Evolutionary conservation across 2,888 invertebrate species (phyloP).

Genomic region (Drosophila paramelanica): DNA sequence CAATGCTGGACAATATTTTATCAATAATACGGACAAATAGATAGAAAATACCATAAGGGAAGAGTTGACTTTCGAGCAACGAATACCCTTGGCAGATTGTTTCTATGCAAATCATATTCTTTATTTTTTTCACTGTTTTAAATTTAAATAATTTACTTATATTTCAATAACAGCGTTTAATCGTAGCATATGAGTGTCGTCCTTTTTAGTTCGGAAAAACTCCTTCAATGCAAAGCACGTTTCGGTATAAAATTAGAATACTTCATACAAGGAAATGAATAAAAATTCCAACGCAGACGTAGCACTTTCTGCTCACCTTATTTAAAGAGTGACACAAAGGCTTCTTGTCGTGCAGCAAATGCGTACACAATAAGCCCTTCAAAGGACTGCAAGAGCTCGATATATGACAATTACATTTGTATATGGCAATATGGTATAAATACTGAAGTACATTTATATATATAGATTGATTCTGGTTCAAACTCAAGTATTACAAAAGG

Average conservation of each 20-base stretch:
- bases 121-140: no score
- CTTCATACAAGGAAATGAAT: not conserved
- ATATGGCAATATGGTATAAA: constrained; percentile 2
- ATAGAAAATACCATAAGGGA: not conserved
- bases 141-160: no score
- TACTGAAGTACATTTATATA: not conserved
- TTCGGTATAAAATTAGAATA: not conserved
- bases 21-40: constrained; percentile 54
- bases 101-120: not conserved
- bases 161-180: no score
- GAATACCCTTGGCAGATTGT: not conserved
- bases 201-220: not conserved
- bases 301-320: constrained; percentile 5
- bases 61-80: not conserved
- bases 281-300: constrained; percentile 7
- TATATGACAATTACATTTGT: constrained; percentile 52
- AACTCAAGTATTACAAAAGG: no score
- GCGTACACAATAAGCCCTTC: constrained; percentile 51
- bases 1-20: constrained; percentile 59
- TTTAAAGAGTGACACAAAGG: constrained; percentile 11
- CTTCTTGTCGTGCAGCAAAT: constrained; percentile 17
- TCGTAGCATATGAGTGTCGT: not conserved
- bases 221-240: no score
- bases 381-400: constrained; percentile 34
- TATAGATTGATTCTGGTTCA: constrained; percentile 21